Evolutionary conservation across 2,888 invertebrate genomes (phyloP).

Genomic region (Keiferia lycopersicella): DNA sequence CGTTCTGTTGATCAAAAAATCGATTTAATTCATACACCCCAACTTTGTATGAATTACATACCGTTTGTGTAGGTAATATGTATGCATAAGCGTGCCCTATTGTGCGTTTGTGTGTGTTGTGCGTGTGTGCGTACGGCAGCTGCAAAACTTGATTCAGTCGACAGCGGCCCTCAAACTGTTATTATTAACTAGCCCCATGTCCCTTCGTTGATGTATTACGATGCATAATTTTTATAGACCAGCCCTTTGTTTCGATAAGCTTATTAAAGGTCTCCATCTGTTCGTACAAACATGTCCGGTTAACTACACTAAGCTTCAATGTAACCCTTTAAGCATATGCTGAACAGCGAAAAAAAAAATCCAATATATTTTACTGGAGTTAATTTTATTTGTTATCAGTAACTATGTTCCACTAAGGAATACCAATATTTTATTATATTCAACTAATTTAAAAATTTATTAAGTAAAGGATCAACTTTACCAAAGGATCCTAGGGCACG

Average conservation of each 20-base stretch:
- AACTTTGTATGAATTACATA: constrained; percentile 31
- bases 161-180: constrained; percentile 69
- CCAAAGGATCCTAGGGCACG: too few relatives aligned
- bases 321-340: too few relatives aligned
- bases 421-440: too few relatives aligned
- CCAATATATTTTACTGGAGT: too few relatives aligned
- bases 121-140: constrained; percentile 66
- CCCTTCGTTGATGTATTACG: constrained; percentile 26
- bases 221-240: neutral
- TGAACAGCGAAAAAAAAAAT: too few relatives aligned
- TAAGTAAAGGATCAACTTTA: too few relatives aligned
- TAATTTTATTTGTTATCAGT: too few relatives aligned
- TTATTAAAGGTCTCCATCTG: too few relatives aligned
- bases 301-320: too few relatives aligned
- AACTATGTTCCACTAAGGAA: too few relatives aligned
- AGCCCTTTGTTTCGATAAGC: neutral
- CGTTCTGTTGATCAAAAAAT: constrained; percentile 32
- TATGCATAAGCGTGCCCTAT: constrained; percentile 31
- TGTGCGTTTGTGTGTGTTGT: constrained; percentile 40
- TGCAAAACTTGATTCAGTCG: constrained; percentile 71
- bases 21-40: constrained; percentile 43
- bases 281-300: too few relatives aligned
- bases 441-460: too few relatives aligned
- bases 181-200: constrained; percentile 40
- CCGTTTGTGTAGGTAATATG: constrained; percentile 35